Evolutionary conservation across 1,140 invertebrate species (phyloP), one percentile per base, ranked within the genome.

Genomic region (Megalonaias nervosa): DNA sequence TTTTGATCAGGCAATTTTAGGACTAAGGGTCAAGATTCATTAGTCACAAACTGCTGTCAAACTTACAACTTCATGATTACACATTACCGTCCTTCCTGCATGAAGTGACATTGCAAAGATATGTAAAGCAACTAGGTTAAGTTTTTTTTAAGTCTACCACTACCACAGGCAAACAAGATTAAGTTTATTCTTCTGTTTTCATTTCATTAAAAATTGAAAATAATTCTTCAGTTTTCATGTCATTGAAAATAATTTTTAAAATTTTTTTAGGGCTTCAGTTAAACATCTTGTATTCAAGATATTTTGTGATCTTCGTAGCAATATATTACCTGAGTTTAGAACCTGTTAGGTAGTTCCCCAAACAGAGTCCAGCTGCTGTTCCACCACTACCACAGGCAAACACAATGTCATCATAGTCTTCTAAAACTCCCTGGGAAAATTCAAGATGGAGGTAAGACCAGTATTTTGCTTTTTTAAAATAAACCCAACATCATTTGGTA

Each of bases 321-420:
- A 23, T 14, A 23, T 71, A 76, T 74, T 71, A 89, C 87, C 76
- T 87, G 15, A 90, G 66, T 79, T 83, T 84, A 31, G 79, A 82
- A 14, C 85, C 85, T 26, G 84, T 87, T 15, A 90, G 75, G 72
- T 87, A 85, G 67, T 90, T 90, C 21, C 73, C 86, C 23, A 90
- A 79, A 58, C 83, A 79, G 15, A 90, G 79, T 55, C 88, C 88
- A 19, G 81, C 82, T 31, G 85, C 83, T 61, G 88, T 89, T n/a
- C 87, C 87, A n/a, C 89, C 89, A 73, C 84, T 87, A n/a, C 89
- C 88, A 82, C 85, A 86, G 1, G 89, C 78, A 67, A 88, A 83
- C 38, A 90, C 83, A 48, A 90, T 79, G 75, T 90, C 88, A 82
- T 86, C 85, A 84, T 87, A 86, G 1, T 83, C 16, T n/a, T 87